Base-by-base conservation (phyloP, 2,888 invertebrate genomes). In the Leptogaster cylindrica region DNA sequence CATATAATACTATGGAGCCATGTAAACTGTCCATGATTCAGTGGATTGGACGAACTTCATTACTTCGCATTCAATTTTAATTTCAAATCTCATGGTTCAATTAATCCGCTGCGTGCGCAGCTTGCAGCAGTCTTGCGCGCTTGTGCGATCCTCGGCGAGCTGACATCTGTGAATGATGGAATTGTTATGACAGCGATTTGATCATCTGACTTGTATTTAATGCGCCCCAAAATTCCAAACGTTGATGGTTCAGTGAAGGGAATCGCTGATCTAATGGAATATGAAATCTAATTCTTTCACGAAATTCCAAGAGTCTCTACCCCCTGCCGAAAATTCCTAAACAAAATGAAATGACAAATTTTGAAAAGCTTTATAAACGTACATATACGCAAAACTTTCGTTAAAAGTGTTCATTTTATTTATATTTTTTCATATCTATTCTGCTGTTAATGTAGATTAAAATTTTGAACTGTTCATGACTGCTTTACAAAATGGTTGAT, bases 11-110 rank as follows among this genome's bases (percentile, higher is more conserved):
- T 44, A 31, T 64, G 44, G 64, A 28, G 64, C 18, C 64, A 64
- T 64, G 48, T 64, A 48, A 64, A 48, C 64, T 64, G 64, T 64
- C 64, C 31, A 48, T 28, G 31, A 64, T 31, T 33, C 64, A 23
- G 46, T 48, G 33, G 12, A 28, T 44, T 28, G 44, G 27, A 64
- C 31, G 44, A 66, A 63, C 69, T 69, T 69, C 66, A 69, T 69
- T 69, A 69, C 66, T 55, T 64, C 64, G 66, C 66, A 69, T 69
- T 67, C 66, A 69, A 67, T 69, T 67, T 69, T 69, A 69, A 69
- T 69, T 69, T 69, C 69, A 65, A 67, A 69, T 69, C 69, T 69
- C 66, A 69, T 69, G 66, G 69, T 69, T 69, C 66, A 69, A 67
- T 69, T 69, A 67, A 66, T 67, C 67, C 58, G 39, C 44, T 67